These are phyloP conservation scores for Zaprionus ornatus DNA, from an alignment of 1,140 invertebrate species.

Conservation along the genomic window DNA sequence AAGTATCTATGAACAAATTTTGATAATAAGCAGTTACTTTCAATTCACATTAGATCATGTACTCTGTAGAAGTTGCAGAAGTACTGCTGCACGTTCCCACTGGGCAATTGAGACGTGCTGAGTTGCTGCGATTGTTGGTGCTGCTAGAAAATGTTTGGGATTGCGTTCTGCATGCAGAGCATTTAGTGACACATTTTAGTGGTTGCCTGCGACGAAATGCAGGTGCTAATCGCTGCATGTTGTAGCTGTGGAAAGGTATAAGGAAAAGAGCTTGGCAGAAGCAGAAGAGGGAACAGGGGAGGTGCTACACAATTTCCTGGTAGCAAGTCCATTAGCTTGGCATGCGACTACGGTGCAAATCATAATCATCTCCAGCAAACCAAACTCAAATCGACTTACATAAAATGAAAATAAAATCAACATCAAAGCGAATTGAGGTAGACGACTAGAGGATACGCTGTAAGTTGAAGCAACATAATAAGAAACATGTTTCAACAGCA, in stretches of 20 bases:
- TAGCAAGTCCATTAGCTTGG: slow-evolving; percentile 39
- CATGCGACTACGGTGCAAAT: slow-evolving; percentile 56
- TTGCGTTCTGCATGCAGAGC: slow-evolving; percentile 46
- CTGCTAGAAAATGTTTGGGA: slow-evolving; percentile 18
- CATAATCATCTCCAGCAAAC: slow-evolving; percentile 49
- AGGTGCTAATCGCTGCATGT: slow-evolving; percentile 77
- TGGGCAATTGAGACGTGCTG: slow-evolving; percentile 1
- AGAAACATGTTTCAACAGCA: neutral
- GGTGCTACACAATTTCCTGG: slow-evolving; percentile 33
- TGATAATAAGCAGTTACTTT: no score
- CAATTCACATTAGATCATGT: no score
- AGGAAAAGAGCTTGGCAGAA: neutral
- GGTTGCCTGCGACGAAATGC: slow-evolving; percentile 60
- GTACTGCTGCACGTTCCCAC: neutral
- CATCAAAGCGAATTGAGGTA: neutral
- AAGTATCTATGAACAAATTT: no score
- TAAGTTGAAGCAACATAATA: neutral
- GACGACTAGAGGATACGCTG: slow-evolving; percentile 1
- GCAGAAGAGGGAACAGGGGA: neutral
- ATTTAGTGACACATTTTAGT: slow-evolving; percentile 71
- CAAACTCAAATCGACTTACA: slow-evolving; percentile 68
- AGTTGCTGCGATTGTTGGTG: slow-evolving; percentile 28
- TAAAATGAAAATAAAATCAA: slow-evolving; percentile 34
- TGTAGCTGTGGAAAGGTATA: slow-evolving; percentile 44
- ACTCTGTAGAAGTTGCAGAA: no score